Evolutionary conservation across 2,888 invertebrate species (phyloP), one percentile per base, ranked within the genome.

Genomic region (Epinotia brunnichana): DNA sequence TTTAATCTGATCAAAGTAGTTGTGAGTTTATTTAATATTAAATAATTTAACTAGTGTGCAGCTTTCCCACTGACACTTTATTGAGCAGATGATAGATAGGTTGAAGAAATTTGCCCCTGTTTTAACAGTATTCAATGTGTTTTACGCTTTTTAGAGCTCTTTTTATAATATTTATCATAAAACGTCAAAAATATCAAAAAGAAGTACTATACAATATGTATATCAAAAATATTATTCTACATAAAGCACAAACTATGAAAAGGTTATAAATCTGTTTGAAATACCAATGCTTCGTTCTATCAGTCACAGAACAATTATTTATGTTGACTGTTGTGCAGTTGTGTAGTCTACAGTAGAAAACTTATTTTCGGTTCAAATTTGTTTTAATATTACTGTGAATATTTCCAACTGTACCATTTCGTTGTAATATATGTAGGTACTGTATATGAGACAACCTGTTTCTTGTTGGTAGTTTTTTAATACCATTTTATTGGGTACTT

Each of bases 1-100:
- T 87, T 82, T 82, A 84, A 83, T 81, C 81, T 80, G 87, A 87
- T 85, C 87, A 88, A 88, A 86, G 79, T 84, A 83, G 79, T 83
- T 80, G 78, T 81, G 82, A 81, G 78, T 76, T 76, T 75, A 24
- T 24, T 59, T 74, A 66, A 66, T 66, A 60, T 66, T 48, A 66
- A 67, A 67, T 72, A 48, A 61, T 67, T 70, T 60, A 61, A 66
- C 17, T 80, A 77, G 75, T 79, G 73, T 69, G 66, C 73, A 76
- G 75, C 75, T 67, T 76, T 60, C 57, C 41, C 63, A 62, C 69
- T 70, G 64, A 61, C 62, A 70, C 48, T 59, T 60, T 39, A 24
- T 24, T 67, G 24, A 48, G 66, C 57, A 44, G 48, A 59, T 68
- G n/a, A 5, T 44, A n/a, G 54, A 53, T 54, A 66, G 10, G 54